Evolutionary conservation across 2,113 vertebrate species (phyloP).

Genomic region (Chlorodrepanis virens): DNA sequence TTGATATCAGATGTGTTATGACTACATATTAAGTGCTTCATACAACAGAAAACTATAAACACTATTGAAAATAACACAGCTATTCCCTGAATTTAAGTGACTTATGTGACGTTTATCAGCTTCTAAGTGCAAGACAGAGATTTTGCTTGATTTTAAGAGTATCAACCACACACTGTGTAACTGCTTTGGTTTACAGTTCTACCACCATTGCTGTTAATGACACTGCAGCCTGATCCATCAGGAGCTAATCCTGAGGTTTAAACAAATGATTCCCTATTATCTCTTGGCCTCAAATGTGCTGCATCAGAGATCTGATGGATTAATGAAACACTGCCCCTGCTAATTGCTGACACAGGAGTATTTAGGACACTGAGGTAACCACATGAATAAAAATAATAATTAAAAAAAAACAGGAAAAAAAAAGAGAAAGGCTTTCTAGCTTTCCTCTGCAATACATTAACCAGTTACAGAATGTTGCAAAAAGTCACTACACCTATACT

Average conservation of each 20-base stretch:
- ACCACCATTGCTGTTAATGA: neutral
- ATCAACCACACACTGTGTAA: neutral
- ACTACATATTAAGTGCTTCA: neutral
- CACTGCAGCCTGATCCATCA: conserved; percentile 1
- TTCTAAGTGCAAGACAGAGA: neutral
- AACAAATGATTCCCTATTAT: conserved; percentile 73
- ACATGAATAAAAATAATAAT: conserved; percentile 43
- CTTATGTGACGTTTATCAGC: neutral
- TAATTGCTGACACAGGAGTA: conserved; percentile 86
- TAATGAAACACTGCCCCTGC: conserved; percentile 82
- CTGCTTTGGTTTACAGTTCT: neutral
- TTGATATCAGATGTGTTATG: neutral
- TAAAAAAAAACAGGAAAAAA: too few relatives aligned
- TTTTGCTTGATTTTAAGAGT: neutral
- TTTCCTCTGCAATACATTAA: conserved; percentile 60
- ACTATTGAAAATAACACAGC: neutral
- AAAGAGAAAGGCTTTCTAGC: conserved; percentile 19
- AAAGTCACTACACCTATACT: neutral
- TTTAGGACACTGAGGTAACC: conserved; percentile 68
- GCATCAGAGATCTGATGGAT: conserved; percentile 76
- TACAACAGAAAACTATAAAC: neutral
- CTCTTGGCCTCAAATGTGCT: conserved; percentile 72
- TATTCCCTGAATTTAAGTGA: neutral
- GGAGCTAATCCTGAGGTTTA: conserved; percentile 76
- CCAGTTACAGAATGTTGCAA: conserved; percentile 42